phyloP scores from a whole-genome alignment of 2,113 vertebrate species.

The Candoia aspera region DNA sequence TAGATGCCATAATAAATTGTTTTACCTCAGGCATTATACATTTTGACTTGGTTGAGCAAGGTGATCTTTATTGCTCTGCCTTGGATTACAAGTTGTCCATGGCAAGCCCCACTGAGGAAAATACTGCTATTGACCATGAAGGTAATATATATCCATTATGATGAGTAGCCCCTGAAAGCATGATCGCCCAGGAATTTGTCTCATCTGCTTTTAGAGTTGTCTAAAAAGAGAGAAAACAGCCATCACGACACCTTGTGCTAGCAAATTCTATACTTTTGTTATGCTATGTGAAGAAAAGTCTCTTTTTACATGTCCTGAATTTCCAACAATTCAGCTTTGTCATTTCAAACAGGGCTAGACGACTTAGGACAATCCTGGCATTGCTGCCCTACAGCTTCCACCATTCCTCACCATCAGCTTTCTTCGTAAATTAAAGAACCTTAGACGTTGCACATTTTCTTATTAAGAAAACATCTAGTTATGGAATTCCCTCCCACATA shows the following conservation, averaged over 20 bases:
- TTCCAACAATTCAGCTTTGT: too few species aligned
- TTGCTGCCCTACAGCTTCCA: not conserved
- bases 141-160: not conserved
- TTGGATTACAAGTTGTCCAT: not conserved
- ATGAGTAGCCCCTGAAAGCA: not conserved
- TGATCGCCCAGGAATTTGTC: not conserved
- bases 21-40: not conserved
- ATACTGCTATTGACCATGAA: not conserved
- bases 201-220: not conserved
- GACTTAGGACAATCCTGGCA: not conserved
- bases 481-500: too few species aligned
- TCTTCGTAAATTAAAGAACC: not conserved
- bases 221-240: not conserved
- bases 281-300: not conserved
- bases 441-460: not conserved
- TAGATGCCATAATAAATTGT: not conserved
- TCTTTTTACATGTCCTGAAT: not conserved
- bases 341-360: not conserved
- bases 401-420: not conserved
- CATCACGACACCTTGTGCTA: not conserved
- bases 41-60: not conserved
- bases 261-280: not conserved
- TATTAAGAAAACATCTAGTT: too few species aligned
- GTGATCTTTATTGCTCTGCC: not conserved
- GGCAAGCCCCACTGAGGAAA: not conserved